Percentiles rank a stretch among this genome's conserved stretches.
These are phyloP conservation scores for Eucidaris tribuloides DNA, from an alignment of 35 echinoderm and acorn worm species.

Conservation along the genomic window DNA sequence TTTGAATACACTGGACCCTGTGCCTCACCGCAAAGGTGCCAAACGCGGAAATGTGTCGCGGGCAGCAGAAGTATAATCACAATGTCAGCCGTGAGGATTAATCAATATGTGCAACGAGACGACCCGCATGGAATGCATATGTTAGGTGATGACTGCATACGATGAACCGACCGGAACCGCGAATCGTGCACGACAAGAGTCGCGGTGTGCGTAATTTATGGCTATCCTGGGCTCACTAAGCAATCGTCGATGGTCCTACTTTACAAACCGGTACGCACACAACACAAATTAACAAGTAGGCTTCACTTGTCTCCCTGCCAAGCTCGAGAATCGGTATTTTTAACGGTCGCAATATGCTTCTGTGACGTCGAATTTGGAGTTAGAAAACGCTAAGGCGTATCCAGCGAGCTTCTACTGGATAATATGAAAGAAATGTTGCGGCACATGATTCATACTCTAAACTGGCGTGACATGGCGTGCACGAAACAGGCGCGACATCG, in stretches of 20 bases:
- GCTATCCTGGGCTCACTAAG: neutral
- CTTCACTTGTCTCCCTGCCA: neutral
- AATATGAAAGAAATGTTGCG: conserved; percentile 10
- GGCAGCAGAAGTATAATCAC: neutral
- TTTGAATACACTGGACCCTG: neutral
- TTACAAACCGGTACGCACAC: neutral
- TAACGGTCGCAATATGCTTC: neutral
- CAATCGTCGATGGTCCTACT: neutral
- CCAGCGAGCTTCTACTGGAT: neutral
- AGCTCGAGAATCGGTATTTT: neutral
- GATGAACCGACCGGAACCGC: neutral
- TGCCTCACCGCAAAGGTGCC: neutral
- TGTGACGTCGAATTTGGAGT: neutral
- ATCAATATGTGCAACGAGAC: neutral
- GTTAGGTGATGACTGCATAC: neutral
- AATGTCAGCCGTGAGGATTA: neutral
- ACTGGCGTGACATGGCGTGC: conserved; percentile 10
- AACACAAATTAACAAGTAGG: neutral
- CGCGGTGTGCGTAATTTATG: neutral
- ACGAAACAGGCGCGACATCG: neutral
- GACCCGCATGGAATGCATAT: neutral
- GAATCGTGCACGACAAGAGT: no score
- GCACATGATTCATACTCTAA: neutral
- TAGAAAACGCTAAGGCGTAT: neutral
- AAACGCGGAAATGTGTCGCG: neutral